These are phyloP conservation scores for Laodelphax striatellus DNA, from an alignment of 1,140 invertebrate species.

Conservation along the genomic window DNA sequence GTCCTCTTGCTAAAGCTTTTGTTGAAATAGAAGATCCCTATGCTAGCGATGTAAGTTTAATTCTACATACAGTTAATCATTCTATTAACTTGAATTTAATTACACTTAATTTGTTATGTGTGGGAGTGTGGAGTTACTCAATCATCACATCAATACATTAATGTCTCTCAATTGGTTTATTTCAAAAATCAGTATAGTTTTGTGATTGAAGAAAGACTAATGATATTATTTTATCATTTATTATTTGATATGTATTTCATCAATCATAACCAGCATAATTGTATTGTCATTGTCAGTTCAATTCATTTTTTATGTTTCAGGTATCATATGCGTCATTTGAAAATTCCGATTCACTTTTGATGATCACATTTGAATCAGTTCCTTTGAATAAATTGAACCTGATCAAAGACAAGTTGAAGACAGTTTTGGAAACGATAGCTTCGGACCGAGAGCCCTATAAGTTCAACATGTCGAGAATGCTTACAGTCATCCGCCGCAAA, in stretches of 20 bases:
- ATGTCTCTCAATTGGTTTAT: too few relatives aligned
- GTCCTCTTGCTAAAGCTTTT: slow-evolving; percentile 72
- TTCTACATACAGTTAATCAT: too few relatives aligned
- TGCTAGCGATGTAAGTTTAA: slow-evolving; percentile 53
- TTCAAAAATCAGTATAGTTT: too few relatives aligned
- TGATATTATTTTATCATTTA: too few relatives aligned
- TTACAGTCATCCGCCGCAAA: slow-evolving; percentile 55
- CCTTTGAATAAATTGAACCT: slow-evolving; percentile 50
- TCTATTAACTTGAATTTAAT: too few relatives aligned
- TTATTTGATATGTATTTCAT: too few relatives aligned
- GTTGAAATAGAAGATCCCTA: slow-evolving; percentile 73
- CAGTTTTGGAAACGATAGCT: slow-evolving; percentile 39
- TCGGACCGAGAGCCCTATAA: slow-evolving; percentile 32
- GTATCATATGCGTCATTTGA: slow-evolving; percentile 54
- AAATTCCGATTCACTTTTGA: slow-evolving; percentile 56
- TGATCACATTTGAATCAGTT: slow-evolving; percentile 66
- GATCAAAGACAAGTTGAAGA: slow-evolving; percentile 47
- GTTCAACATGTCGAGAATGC: slow-evolving; percentile 68
- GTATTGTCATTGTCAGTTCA: too few relatives aligned
- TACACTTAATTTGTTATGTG: too few relatives aligned
- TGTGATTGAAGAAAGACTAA: too few relatives aligned
- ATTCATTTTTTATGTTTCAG: slow-evolving; percentile 33
- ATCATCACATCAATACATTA: too few relatives aligned
- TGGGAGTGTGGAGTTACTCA: too few relatives aligned
- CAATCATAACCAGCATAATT: too few relatives aligned